A percentile compares a stretch with the other conserved stretches of the same genome.
Conservation (phyloP, 2,113 vertebrate genomes). For the Sialia sialis region DNA sequence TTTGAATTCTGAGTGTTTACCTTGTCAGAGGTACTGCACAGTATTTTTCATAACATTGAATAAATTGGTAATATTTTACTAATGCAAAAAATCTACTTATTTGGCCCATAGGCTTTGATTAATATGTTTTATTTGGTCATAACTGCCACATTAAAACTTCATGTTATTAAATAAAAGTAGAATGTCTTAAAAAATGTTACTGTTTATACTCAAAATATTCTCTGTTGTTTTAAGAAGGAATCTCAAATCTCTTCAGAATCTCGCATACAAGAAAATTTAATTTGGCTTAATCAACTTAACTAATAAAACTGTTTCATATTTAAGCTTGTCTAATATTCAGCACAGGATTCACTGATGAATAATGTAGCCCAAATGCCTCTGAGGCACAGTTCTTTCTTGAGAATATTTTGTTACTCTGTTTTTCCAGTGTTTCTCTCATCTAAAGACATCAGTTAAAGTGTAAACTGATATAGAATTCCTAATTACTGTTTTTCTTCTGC, state of each 20-base stretch:
- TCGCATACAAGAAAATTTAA: neutral
- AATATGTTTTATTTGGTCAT: neutral
- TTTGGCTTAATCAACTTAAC: neutral
- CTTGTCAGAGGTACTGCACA: neutral
- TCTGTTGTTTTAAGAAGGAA: neutral
- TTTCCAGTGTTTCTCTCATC: neutral
- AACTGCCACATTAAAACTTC: neutral
- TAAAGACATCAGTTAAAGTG: neutral
- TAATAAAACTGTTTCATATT: neutral
- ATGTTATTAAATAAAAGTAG: neutral
- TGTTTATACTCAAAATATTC: neutral
- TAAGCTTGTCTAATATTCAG: neutral
- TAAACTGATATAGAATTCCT: neutral
- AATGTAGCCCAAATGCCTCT: neutral
- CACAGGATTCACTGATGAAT: neutral
- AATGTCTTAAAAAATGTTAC: neutral
- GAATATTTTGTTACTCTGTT: neutral
- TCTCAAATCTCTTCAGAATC: neutral
- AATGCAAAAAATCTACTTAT: neutral
- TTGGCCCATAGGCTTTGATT: neutral
- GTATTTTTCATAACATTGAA: neutral
- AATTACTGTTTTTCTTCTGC: neutral
- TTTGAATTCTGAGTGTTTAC: neutral
- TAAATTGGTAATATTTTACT: neutral
- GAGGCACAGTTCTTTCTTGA: neutral